Evolutionary conservation across 2,888 invertebrate species (phyloP).

Genomic region (Lasius fuliginosus): DNA sequence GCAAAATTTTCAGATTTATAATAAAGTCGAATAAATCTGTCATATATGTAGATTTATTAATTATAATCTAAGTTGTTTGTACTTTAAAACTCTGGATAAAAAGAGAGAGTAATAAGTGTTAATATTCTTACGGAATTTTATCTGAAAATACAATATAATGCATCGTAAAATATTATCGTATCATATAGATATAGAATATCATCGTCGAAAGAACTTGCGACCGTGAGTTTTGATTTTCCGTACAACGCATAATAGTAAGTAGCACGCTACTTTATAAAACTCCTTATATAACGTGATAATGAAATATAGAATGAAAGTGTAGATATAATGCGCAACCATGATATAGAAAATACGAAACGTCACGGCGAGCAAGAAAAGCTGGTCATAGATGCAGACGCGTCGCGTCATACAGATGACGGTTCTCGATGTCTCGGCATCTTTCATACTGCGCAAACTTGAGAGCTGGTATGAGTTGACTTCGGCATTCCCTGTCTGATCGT

Average conservation of each 20-base stretch:
- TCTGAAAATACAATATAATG: neutral
- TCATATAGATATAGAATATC: neutral
- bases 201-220: neutral
- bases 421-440: slow-evolving; percentile 36
- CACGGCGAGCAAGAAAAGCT: neutral
- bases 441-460: slow-evolving; percentile 25
- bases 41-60: neutral
- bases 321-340: neutral
- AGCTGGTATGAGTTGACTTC: slow-evolving; percentile 49
- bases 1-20: neutral
- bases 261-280: neutral
- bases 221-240: neutral
- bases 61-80: neutral
- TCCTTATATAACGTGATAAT: neutral
- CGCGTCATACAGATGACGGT: slow-evolving; percentile 58
- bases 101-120: neutral
- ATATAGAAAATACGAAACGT: slow-evolving; percentile 14
- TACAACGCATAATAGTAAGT: neutral
- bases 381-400: slow-evolving; percentile 22
- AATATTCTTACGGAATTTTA: neutral
- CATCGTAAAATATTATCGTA: no score
- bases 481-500: slow-evolving; percentile 54
- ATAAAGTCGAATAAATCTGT: neutral
- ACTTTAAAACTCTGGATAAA: neutral
- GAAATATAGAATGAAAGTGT: neutral